These are phyloP conservation scores for Anser brachyrhynchus DNA, from an alignment of 2,113 vertebrate genomes.

Conservation along the genomic window DNA sequence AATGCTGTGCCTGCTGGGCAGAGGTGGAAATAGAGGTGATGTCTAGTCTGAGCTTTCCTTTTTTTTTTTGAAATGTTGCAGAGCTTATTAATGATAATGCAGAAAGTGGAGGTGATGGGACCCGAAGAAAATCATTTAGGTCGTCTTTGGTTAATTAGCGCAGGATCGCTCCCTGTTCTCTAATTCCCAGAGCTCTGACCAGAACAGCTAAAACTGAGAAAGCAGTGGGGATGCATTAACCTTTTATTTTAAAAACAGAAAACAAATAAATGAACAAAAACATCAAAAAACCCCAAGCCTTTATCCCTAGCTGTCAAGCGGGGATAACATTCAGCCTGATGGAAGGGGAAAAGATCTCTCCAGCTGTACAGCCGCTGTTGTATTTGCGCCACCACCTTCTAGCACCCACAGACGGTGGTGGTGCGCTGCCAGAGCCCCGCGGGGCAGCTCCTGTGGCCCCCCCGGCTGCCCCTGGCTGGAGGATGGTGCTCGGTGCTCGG, in stretches of 20 bases:
- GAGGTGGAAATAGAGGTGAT: background rate
- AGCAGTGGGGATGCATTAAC: background rate
- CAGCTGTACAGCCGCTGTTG: fast-evolving
- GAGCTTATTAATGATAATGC: background rate
- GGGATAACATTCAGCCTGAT: fast-evolving
- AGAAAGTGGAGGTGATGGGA: background rate
- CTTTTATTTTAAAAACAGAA: background rate
- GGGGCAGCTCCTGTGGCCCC: background rate
- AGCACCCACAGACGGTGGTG: background rate
- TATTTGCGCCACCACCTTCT: background rate
- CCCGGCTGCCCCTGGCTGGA: fast-evolving
- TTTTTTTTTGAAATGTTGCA: background rate
- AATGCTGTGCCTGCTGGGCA: background rate
- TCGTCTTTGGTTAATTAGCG: background rate
- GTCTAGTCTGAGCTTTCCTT: background rate
- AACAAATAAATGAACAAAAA: background rate
- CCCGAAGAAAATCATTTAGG: background rate
- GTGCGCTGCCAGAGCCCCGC: background rate
- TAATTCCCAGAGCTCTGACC: background rate
- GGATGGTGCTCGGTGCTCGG: fast-evolving
- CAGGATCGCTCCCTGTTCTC: background rate
- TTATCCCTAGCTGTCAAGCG: background rate
- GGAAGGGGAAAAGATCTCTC: background rate
- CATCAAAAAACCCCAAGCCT: background rate
- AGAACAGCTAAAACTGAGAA: background rate